A percentile compares a stretch with the other conserved stretches of the same genome.
Conservation (phyloP, 2,888 invertebrate species). For the Ectemnius lituratus region DNA sequence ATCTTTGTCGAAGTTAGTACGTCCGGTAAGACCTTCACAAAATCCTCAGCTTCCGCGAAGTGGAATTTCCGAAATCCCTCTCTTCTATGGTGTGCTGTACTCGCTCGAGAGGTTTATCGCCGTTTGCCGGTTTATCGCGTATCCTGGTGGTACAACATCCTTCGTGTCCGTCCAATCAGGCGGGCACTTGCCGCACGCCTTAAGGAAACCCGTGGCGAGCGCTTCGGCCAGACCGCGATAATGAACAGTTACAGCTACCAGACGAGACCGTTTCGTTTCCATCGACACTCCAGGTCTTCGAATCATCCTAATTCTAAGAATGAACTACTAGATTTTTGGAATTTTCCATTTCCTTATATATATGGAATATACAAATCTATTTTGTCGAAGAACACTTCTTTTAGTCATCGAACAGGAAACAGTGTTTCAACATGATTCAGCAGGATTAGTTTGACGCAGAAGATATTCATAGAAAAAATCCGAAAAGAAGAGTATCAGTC, state of each 20-base stretch:
- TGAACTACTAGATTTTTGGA: too few relatives aligned
- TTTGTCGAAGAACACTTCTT: too few relatives aligned
- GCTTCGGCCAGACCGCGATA: constrained; percentile 72
- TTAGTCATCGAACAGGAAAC: too few relatives aligned
- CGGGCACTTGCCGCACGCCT: constrained; percentile 62
- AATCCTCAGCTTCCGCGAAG: constrained; percentile 48
- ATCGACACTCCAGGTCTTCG: constrained; percentile 23
- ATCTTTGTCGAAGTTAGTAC: neutral
- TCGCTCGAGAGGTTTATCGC: constrained; percentile 61
- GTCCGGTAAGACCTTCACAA: constrained; percentile 18
- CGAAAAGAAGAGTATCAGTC: too few relatives aligned
- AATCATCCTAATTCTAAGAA: neutral
- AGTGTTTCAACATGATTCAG: too few relatives aligned
- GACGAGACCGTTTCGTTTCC: constrained; percentile 49
- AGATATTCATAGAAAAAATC: too few relatives aligned
- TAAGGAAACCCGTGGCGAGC: constrained; percentile 72
- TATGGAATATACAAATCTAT: too few relatives aligned
- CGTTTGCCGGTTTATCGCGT: constrained; percentile 67
- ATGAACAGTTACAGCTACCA: constrained; percentile 49
- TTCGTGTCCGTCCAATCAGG: constrained; percentile 71
- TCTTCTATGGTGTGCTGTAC: constrained; percentile 34
- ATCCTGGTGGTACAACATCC: constrained; percentile 74
- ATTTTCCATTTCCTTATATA: too few relatives aligned
- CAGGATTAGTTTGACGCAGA: too few relatives aligned
- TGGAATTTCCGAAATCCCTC: constrained; percentile 60